Conservation (phyloP, 2,888 invertebrate species). For the Zonitis immaculata region DNA sequence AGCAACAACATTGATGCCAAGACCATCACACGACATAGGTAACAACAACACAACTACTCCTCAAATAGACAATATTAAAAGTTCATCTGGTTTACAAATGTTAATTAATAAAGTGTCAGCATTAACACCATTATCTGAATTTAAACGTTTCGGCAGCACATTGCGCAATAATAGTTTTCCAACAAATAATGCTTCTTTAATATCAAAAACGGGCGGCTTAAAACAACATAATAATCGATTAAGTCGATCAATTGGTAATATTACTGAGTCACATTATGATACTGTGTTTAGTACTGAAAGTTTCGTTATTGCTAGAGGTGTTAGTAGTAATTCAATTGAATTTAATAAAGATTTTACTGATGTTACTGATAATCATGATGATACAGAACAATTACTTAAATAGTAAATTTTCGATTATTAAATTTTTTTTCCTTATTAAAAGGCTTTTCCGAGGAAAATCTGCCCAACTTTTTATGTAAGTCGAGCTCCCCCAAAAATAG, state of each 20-base stretch:
- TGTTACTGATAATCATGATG: slow-evolving; percentile 25
- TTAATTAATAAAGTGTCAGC: slow-evolving; percentile 43
- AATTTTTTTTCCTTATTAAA: slow-evolving; percentile 26
- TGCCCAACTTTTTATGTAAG: slow-evolving; percentile 48
- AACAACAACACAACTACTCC: slow-evolving; percentile 43
- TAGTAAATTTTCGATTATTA: slow-evolving; percentile 15
- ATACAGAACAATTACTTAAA: slow-evolving; percentile 21
- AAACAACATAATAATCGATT: slow-evolving; percentile 40
- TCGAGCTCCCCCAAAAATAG: slow-evolving; percentile 23
- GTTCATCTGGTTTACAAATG: slow-evolving; percentile 37
- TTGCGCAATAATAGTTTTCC: slow-evolving; percentile 44
- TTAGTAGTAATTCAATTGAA: slow-evolving; percentile 37
- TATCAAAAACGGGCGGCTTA: slow-evolving; percentile 18
- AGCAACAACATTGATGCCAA: slow-evolving; percentile 49
- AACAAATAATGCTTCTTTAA: slow-evolving; percentile 40
- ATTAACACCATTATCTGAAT: slow-evolving; percentile 39
- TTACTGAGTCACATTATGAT: slow-evolving; percentile 52
- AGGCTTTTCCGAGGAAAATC: slow-evolving; percentile 47
- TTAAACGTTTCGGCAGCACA: slow-evolving; percentile 36
- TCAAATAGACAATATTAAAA: slow-evolving; percentile 32
- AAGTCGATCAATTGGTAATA: slow-evolving; percentile 48
- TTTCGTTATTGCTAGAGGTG: slow-evolving; percentile 46
- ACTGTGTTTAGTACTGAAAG: slow-evolving; percentile 53
- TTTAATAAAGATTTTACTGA: slow-evolving; percentile 25
- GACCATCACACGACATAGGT: slow-evolving; percentile 64